phyloP scores from a whole-genome alignment of 2,797 vertebrate genomes.

The Coccyzus lansbergi region DNA sequence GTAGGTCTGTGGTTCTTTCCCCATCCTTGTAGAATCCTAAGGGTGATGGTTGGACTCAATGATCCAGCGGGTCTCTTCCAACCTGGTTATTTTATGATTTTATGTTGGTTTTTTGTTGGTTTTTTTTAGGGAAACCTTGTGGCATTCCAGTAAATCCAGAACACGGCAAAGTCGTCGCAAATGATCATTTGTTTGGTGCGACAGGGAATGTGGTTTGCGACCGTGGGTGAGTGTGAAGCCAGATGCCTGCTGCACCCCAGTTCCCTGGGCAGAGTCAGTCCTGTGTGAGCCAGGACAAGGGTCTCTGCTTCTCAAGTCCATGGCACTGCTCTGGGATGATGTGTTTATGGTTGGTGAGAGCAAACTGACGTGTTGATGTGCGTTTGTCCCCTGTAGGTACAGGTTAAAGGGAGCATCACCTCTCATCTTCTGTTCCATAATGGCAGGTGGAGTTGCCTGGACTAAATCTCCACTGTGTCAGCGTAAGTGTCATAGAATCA shows the following conservation, averaged over 20 bases:
- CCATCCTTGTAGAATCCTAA: not conserved
- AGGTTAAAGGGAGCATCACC: fast-evolving
- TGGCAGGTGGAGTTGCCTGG: not conserved
- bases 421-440: fast-evolving
- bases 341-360: fast-evolving
- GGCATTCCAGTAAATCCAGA: conserved; percentile 32
- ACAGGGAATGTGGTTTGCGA: not conserved
- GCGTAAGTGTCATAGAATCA: too few species aligned
- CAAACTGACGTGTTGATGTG: not conserved
- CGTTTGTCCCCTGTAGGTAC: not conserved
- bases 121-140: conserved; percentile 39
- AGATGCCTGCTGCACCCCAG: not conserved
- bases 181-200: fast-evolving
- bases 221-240: conserved; percentile 2
- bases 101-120: too few species aligned
- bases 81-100: too few species aligned
- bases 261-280: not conserved
- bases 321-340: not conserved
- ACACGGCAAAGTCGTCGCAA: not conserved
- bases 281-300: fast-evolving
- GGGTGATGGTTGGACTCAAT: too few species aligned
- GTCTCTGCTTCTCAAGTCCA: not conserved
- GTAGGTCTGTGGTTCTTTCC: fast-evolving
- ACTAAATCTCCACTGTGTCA: not conserved
- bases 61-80: too few species aligned